phyloP scores from a whole-genome alignment of 1,140 invertebrate species.

The Archegozetes longisetosus region DNA sequence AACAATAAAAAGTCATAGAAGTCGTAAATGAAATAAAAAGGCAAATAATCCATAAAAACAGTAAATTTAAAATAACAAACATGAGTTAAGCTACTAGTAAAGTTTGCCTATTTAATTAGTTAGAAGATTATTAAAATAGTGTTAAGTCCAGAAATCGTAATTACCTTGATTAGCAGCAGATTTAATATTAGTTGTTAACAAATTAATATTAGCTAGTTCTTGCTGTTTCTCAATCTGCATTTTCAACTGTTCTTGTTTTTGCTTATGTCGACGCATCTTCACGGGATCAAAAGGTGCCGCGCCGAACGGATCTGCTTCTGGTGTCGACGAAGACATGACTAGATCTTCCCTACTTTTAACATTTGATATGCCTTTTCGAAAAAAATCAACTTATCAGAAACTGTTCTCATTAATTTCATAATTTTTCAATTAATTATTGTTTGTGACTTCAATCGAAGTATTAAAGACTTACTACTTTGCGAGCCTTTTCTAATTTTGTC shows the following conservation, averaged over 20 bases:
- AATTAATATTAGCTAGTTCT: not conserved
- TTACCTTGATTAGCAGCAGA: not conserved
- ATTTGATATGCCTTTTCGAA: conserved; percentile 47
- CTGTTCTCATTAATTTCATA: not conserved
- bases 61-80: too few relatives aligned
- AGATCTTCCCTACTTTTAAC: conserved; percentile 57
- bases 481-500: conserved; percentile 63
- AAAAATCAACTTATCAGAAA: conserved; percentile 8
- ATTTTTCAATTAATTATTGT: not conserved
- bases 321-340: conserved; percentile 35
- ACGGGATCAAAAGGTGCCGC: conserved; percentile 56
- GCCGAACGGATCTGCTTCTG: conserved; percentile 49
- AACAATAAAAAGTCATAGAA: too few relatives aligned
- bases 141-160: not conserved
- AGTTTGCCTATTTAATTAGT: not conserved
- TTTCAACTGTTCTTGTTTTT: not conserved
- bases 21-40: too few relatives aligned
- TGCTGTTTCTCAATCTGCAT: not conserved
- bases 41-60: too few relatives aligned
- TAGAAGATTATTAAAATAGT: not conserved
- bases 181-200: not conserved
- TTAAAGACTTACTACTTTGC: conserved; percentile 49
- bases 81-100: not conserved
- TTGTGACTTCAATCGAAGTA: conserved; percentile 7
- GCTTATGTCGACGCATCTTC: conserved; percentile 3